A percentile compares a stretch with the other conserved stretches of the same genome.
Evolutionary conservation across 2,113 vertebrate species (phyloP).

Genomic region (Opisthocomus hoazin): DNA sequence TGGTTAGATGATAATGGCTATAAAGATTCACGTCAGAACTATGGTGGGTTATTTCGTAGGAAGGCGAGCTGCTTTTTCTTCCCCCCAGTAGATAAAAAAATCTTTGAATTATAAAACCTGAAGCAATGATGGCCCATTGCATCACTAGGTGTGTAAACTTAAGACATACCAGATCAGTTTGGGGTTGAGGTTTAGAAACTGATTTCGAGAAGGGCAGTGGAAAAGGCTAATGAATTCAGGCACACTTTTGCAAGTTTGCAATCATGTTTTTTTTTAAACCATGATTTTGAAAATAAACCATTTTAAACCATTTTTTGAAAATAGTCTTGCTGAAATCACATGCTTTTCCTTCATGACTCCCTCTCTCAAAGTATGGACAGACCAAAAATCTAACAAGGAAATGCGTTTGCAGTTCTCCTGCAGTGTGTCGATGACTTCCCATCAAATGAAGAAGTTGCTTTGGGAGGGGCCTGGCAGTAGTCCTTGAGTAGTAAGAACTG

Average conservation of each 20-base stretch:
- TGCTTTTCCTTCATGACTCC: not conserved
- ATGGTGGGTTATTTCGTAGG: not conserved
- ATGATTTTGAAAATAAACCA: not conserved
- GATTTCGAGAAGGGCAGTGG: not conserved
- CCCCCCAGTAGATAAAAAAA: not conserved
- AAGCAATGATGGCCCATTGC: not conserved
- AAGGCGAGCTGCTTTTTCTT: not conserved
- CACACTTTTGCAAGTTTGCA: not conserved
- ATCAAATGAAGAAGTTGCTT: conserved; percentile 11
- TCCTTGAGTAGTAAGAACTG: not conserved
- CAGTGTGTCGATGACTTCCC: not conserved
- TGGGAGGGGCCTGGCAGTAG: not conserved
- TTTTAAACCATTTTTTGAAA: not conserved
- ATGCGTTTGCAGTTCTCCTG: not conserved
- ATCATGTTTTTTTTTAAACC: not conserved
- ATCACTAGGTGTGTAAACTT: not conserved
- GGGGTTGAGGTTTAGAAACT: not conserved
- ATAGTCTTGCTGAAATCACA: not conserved
- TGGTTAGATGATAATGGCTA: not conserved
- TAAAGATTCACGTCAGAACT: not conserved
- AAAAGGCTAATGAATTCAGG: not conserved
- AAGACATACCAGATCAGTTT: not conserved
- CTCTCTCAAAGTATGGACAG: not conserved
- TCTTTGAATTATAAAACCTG: not conserved
- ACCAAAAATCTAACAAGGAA: not conserved